Percentiles rank a stretch among this genome's conserved stretches.
These are phyloP conservation scores for Noctua janthina DNA, from an alignment of 2,888 invertebrate species.

Conservation along the genomic window DNA sequence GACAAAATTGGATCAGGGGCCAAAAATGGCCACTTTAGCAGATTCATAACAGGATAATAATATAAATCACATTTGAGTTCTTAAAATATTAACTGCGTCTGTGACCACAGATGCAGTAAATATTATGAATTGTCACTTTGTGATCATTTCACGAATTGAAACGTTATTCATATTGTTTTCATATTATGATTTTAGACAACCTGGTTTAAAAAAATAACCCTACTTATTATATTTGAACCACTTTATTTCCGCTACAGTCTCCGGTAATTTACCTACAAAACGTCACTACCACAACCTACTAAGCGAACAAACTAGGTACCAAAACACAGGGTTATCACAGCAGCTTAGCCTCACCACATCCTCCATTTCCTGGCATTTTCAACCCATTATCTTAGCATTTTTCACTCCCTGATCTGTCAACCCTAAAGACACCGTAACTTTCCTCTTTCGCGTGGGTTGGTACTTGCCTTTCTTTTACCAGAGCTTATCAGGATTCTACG, in stretches of 20 bases:
- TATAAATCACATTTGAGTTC: too few species aligned
- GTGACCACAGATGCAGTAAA: too few species aligned
- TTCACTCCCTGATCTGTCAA: constrained; percentile 64
- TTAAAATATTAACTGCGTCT: too few species aligned
- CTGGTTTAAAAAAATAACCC: background rate
- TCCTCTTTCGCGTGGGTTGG: constrained; percentile 60
- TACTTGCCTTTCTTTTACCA: constrained; percentile 75
- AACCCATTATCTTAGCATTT: constrained; percentile 57
- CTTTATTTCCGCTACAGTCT: background rate
- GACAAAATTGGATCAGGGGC: background rate
- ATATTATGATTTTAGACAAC: too few species aligned
- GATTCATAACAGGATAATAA: too few species aligned
- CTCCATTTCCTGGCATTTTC: constrained; percentile 31
- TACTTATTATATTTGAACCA: background rate
- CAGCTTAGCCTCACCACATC: background rate
- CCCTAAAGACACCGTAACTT: constrained; percentile 63
- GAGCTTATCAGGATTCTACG: constrained; percentile 81
- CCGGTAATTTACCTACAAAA: background rate
- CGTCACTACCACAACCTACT: background rate
- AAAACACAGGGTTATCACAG: constrained; percentile 27
- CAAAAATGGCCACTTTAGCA: too few species aligned
- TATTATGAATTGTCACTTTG: too few species aligned
- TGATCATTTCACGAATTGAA: too few species aligned
- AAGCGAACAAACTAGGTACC: background rate
- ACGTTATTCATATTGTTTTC: too few species aligned